Evolutionary conservation across 2,797 vertebrate genomes (phyloP), one percentile per base, ranked within the genome.

Genomic region (Lutjanus campechanus): DNA sequence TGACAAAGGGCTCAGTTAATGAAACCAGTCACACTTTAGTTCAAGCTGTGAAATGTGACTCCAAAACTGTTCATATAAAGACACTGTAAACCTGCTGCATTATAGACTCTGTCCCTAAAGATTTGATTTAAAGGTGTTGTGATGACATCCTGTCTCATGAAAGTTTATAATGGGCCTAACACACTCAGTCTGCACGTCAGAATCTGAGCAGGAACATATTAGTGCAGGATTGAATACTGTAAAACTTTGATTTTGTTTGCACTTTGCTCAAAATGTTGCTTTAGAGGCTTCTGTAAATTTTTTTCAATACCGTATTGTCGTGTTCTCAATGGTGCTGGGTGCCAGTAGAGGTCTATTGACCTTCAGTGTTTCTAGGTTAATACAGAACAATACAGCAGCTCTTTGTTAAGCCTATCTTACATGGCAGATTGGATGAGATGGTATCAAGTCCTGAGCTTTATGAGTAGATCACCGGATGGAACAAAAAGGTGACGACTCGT

Each of bases 381-480:
- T 25, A 12, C 13, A 60, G 4, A 65, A 55, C 17, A 13, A 58
- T 8, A 54, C 51, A 66, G 22, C 25, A 40, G 13, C 15, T 11
- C 11, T 19, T 43, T 60, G 12, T 36, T 15, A n/a, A 8, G 17
- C 7, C 17, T 19, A 7, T 10, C 16, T 50, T 10, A 47, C 17
- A 43, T 47, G 40, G 69, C 8, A 44, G 8, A 46, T 51, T 25
- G 36, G 36, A 62, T 54, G 54, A 53, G 60, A 61, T 59, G 7
- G 19, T 69, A 55, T 84, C 20, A 71, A 19, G 36, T 20, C 13
- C 54, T 36, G 59, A 66, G 22, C 29, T 68, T 4, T 20, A 46
- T 58, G 73, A 65, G 20, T 71, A 44, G 64, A 71, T 88, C 29
- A 69, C 13, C 55, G 53, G 22, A 68, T 20, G 47, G 10, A 82